Conservation (phyloP, 2,797 vertebrate genomes). For the Rhyacichthys aspro region DNA sequence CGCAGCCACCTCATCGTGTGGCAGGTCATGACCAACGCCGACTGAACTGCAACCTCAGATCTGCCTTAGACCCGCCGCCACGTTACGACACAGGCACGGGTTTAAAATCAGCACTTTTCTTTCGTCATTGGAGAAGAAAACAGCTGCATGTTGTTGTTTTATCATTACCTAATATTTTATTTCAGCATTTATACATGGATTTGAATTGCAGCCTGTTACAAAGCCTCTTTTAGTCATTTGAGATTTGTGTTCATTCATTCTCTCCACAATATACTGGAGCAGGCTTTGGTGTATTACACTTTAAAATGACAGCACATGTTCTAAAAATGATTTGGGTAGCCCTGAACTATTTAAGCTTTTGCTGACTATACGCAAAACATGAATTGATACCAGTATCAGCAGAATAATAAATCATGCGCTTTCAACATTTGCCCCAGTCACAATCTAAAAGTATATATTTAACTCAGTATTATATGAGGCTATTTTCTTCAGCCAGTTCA, state of each 20-base stretch:
- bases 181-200: conserved; percentile 26
- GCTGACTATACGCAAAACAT: conserved; percentile 46
- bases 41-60: conserved; percentile 73
- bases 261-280: too few relatives aligned
- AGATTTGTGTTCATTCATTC: conserved; percentile 8
- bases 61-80: conserved; percentile 5
- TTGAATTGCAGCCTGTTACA: conserved; percentile 32
- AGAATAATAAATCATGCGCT: too few relatives aligned
- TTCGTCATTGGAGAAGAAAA: conserved; percentile 1
- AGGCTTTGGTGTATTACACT: too few relatives aligned
- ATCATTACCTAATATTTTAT: conserved; percentile 13
- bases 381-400: conserved; percentile 11
- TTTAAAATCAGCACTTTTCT: conserved; percentile 58
- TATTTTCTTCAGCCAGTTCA: conserved; percentile 9
- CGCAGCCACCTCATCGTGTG: conserved; percentile 98
- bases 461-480: conserved; percentile 1
- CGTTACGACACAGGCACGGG: conserved; percentile 4
- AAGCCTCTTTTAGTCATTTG: conserved; percentile 35
- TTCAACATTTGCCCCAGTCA: conserved; percentile 2
- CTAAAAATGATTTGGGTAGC: too few relatives aligned
- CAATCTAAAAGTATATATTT: conserved; percentile 6
- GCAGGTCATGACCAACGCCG: conserved; percentile 86
- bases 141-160: conserved; percentile 67
- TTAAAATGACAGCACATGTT: too few relatives aligned
- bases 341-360: not conserved